Percentiles rank a stretch among this genome's conserved stretches.
These are phyloP conservation scores for Drymonia ruficornis DNA, from an alignment of 2,888 invertebrate genomes.

Conservation along the genomic window DNA sequence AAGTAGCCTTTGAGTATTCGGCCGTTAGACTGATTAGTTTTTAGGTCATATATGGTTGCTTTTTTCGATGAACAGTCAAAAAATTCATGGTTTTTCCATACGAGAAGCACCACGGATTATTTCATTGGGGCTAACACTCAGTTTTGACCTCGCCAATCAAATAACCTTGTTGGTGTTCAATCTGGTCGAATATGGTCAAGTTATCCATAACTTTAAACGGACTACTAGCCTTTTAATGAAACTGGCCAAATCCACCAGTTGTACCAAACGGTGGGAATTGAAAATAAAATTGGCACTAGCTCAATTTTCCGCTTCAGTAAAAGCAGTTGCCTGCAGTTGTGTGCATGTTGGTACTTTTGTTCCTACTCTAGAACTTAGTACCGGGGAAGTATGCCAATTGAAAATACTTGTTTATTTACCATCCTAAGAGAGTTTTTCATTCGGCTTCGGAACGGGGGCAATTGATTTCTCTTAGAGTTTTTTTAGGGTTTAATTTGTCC, in stretches of 20 bases:
- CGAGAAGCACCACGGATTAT: too few relatives aligned
- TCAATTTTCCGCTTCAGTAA: slow-evolving; percentile 74
- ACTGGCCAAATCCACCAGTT: slow-evolving; percentile 37
- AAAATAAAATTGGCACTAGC: slow-evolving; percentile 76
- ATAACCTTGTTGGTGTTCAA: too few relatives aligned
- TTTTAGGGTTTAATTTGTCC: not conserved
- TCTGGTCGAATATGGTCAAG: too few relatives aligned
- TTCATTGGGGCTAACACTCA: too few relatives aligned
- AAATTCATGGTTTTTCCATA: too few relatives aligned
- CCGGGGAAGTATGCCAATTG: slow-evolving; percentile 67
- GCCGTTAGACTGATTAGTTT: too few relatives aligned
- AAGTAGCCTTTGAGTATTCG: too few relatives aligned
- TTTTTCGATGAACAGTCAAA: too few relatives aligned
- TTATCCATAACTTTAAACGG: too few relatives aligned
- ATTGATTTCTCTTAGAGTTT: slow-evolving; percentile 23
- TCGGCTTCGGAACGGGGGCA: slow-evolving; percentile 16
- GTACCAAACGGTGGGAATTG: slow-evolving; percentile 50
- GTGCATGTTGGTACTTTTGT: slow-evolving; percentile 47
- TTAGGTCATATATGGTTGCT: too few relatives aligned
- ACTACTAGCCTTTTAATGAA: slow-evolving; percentile 26
- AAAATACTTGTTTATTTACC: slow-evolving; percentile 60
- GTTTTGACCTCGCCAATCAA: too few relatives aligned
- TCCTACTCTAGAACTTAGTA: slow-evolving; percentile 52
- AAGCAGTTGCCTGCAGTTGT: slow-evolving; percentile 66
- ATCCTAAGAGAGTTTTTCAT: slow-evolving; percentile 48